Percentiles rank a stretch among this genome's conserved stretches.
phyloP scores from a whole-genome alignment of 23 tunicate species.

The Clavelina lepadiformis region DNA sequence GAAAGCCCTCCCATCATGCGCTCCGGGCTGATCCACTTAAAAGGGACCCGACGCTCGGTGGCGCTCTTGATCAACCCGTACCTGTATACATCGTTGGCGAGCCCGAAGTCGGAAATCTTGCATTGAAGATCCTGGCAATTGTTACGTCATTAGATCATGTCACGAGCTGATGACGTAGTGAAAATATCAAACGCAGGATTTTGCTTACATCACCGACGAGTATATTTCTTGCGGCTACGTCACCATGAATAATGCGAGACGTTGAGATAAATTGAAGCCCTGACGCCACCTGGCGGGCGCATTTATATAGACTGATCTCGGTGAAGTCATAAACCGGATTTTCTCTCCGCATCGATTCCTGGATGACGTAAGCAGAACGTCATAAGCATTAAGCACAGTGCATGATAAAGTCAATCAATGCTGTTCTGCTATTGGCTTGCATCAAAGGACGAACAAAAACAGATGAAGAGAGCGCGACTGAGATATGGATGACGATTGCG shows the following conservation, averaged over 20 bases:
- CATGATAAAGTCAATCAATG: too few relatives aligned
- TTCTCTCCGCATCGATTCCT: constrained; percentile 30
- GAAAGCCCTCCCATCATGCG: constrained; percentile 74
- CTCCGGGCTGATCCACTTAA: constrained; percentile 96
- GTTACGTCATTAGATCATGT: not conserved
- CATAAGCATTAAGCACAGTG: too few relatives aligned
- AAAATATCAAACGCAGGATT: too few relatives aligned
- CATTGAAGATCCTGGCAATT: constrained; percentile 44
- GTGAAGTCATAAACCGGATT: constrained; percentile 68
- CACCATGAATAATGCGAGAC: constrained; percentile 78
- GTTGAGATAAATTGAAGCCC: constrained; percentile 56
- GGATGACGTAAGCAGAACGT: too few relatives aligned
- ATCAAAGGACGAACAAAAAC: too few relatives aligned
- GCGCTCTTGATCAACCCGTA: constrained; percentile 89
- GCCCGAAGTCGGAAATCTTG: constrained; percentile 91
- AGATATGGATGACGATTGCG: too few relatives aligned
- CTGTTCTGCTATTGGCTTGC: too few relatives aligned
- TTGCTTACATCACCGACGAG: constrained; percentile 62
- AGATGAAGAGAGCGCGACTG: too few relatives aligned
- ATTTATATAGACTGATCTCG: constrained; percentile 40
- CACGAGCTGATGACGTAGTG: not conserved
- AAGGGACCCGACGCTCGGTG: constrained; percentile 85
- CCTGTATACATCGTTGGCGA: constrained; percentile 88
- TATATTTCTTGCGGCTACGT: constrained; percentile 93
- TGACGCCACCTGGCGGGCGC: constrained; percentile 75